phyloP scores from a whole-genome alignment of 2,797 vertebrate species.

The Spea hammondii region DNA sequence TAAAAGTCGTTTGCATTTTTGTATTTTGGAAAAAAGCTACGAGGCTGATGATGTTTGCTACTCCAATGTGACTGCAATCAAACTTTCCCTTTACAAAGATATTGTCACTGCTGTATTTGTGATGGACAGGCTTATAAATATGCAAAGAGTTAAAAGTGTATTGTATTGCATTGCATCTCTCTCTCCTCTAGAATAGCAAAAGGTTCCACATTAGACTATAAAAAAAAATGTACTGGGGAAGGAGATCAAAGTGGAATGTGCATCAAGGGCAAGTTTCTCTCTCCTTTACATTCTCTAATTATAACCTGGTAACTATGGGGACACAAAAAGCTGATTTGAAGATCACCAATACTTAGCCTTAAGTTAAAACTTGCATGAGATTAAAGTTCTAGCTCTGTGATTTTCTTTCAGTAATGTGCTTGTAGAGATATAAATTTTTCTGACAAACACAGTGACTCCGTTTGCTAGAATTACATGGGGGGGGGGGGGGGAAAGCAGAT shows the following conservation, averaged over 20 bases:
- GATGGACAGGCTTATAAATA: no score
- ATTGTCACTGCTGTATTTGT: no score
- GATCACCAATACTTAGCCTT: slow-evolving; percentile 14
- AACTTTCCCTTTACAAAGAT: no score
- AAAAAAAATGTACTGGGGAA: slow-evolving; percentile 16
- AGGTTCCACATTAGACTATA: no score
- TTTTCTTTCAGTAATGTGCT: background rate
- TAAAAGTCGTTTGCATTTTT: no score
- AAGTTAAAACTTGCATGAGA: slow-evolving; percentile 12
- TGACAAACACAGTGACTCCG: background rate
- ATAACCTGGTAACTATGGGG: slow-evolving; percentile 18
- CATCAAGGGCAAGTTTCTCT: background rate
- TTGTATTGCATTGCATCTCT: no score
- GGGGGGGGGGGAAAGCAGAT: background rate
- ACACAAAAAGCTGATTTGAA: slow-evolving; percentile 35
- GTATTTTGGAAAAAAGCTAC: no score
- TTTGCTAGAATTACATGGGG: background rate
- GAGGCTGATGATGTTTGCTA: no score
- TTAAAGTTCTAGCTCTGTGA: background rate
- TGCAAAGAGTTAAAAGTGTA: no score
- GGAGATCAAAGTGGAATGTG: slow-evolving; percentile 3
- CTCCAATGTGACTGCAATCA: no score
- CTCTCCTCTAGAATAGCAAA: no score
- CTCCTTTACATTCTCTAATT: slow-evolving; percentile 15
- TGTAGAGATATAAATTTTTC: background rate